These are phyloP conservation scores for Cryptocheilus praepositus DNA, from an alignment of 2,888 invertebrate species.

Conservation along the genomic window DNA sequence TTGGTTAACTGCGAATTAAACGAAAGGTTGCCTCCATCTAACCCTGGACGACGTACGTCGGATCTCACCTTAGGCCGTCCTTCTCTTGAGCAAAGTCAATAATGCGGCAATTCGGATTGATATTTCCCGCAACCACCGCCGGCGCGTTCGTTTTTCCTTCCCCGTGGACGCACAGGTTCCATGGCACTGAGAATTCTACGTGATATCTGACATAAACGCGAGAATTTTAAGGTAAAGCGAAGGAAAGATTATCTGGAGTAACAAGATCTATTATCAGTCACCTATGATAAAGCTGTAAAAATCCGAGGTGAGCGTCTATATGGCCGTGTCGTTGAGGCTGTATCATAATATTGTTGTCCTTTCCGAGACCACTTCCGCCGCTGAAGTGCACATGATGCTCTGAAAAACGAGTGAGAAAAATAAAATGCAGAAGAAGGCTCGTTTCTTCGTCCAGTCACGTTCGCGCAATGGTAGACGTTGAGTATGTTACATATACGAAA, in stretches of 20 bases:
- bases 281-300: conserved; percentile 67
- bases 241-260: too few relatives aligned
- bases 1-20: too few relatives aligned
- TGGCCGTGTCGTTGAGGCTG: conserved; percentile 69
- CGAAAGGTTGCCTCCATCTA: too few relatives aligned
- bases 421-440: too few relatives aligned
- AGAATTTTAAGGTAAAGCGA: not conserved
- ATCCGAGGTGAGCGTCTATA: conserved; percentile 67
- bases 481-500: too few relatives aligned
- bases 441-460: too few relatives aligned
- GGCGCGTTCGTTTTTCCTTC: conserved; percentile 53
- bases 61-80: conserved; percentile 63
- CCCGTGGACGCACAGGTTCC: conserved; percentile 63
- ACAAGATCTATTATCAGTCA: conserved; percentile 18
- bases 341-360: conserved; percentile 69
- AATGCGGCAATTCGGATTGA: conserved; percentile 64
- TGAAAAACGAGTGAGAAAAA: conserved; percentile 29
- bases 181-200: conserved; percentile 66
- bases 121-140: conserved; percentile 52
- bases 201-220: conserved; percentile 56
- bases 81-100: conserved; percentile 61
- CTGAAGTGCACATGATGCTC: conserved; percentile 71
- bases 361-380: conserved; percentile 65
- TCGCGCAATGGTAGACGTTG: too few relatives aligned
- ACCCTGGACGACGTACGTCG: not conserved